Evolutionary conservation across 2,797 vertebrate species (phyloP), one percentile per base, ranked within the genome.

Genomic region (Phyllotis vaccarum): DNA sequence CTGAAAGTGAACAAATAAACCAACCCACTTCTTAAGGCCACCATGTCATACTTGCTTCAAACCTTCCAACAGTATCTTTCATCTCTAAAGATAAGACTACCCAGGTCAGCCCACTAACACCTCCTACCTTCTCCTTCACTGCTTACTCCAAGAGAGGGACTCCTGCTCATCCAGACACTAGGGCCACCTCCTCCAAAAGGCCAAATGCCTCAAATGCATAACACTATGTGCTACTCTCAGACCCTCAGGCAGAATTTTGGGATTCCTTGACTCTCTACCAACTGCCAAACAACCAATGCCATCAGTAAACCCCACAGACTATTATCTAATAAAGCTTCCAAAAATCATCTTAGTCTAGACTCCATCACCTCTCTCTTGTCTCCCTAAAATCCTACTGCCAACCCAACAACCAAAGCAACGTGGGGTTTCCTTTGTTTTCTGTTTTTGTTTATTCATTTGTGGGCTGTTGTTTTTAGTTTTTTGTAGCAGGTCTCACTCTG

Each of bases 291-390:
- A 88, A 22, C 46, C 72, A 93, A 80, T 78, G 31, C 27, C 31
- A 81, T 80, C 78, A 74, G 72, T 37, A 95, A 97, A 86, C 43
- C 21, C 49, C 93, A 64, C 12, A 68, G 17, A 40, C 14, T 79
- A 76, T 31, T 43, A 49, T 54, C 12, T 12, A 75, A 94, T 46
- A 66, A 14, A 74, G 81, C n/a, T 24, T 80, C 83, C 43, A 56
- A 8, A 64, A n/a, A 66, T 37, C 17, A 72, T 49, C 37, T 21
- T 56, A 21, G n/a, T 79, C 40, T 83, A 74, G 79, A 58, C 31
- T 21, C 93, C 78, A 37, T 60, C n/a, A 46, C 19, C 37, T 49
- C 31, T 91, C 56, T 86, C 62, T 87, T 89, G 17, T 24, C 43
- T 87, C 56, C 74, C 72, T 86, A 54, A 85, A 85, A 87, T 13